phyloP scores from a whole-genome alignment of 2,113 vertebrate genomes.

The Noctilio leporinus region DNA sequence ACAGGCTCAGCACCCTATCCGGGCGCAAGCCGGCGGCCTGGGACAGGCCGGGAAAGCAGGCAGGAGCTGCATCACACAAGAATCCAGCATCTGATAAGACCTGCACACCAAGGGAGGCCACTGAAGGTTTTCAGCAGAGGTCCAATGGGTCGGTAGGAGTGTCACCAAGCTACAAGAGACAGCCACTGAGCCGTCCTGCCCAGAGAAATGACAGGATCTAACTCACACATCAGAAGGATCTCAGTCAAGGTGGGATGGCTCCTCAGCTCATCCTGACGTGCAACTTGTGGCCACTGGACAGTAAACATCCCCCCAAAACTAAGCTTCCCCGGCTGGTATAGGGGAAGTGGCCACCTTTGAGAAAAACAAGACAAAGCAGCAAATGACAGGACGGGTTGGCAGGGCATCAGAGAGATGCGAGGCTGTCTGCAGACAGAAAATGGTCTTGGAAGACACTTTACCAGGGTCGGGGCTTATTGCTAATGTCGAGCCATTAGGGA shows the following conservation, averaged over 20 bases:
- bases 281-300: not conserved
- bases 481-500: constrained; percentile 68
- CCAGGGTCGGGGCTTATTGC: constrained; percentile 67
- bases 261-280: not conserved
- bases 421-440: constrained; percentile 53
- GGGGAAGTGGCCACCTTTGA: not conserved
- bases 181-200: not conserved
- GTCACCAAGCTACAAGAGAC: not conserved
- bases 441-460: constrained; percentile 62
- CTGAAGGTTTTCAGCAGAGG: not conserved
- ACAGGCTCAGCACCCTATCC: fast-evolving
- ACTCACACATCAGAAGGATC: not conserved
- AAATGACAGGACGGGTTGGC: not conserved
- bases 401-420: not conserved
- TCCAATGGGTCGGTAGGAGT: not conserved
- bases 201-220: not conserved
- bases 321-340: not conserved
- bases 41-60: not conserved
- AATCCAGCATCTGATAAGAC: not conserved
- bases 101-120: not conserved
- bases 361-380: not conserved
- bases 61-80: not conserved
- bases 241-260: fast-evolving
- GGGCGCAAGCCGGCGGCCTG: not conserved
- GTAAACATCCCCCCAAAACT: not conserved